Evolutionary conservation across 2,888 invertebrate species (phyloP), one percentile per base, ranked within the genome.

Genomic region (Mythimna impura): DNA sequence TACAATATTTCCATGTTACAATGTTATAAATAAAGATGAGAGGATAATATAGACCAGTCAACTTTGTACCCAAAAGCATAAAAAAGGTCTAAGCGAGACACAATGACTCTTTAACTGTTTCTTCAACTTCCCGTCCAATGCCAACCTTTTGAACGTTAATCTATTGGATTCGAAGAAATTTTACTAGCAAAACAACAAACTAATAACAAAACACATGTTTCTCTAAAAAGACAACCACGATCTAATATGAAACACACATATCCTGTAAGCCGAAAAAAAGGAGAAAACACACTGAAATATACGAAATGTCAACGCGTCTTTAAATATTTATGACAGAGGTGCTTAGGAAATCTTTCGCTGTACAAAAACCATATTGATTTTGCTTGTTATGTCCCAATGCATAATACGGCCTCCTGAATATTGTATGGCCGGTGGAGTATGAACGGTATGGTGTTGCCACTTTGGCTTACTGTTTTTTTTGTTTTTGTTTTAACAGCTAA

Each of bases 301-400:
- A 76, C 71, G 64, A 80, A 83, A 90, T 89, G 88, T 90, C 89
- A 88, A 86, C 86, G 84, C 84, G 88, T 89, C 86, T 87, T 95
- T 93, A 93, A 94, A 94, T 94, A 95, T 95, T 93, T 94, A 94
- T 94, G 92, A 92, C 89, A 86, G 88, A 86, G 90, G 89, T 90
- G 87, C 88, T 91, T 90, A 88, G 89, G 85, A 91, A 93, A 91
- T 93, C 92, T 93, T 93, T 91, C 83, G 88, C 86, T 90, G 89
- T 91, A 93, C 93, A 93, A 91, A 91, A 92, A 91, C 90, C 87
- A 91, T 94, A 94, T 95, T 95, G 95, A 94, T 95, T 94, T 94
- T 93, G 91, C 88, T 91, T 92, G 93, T 94, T 93, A 92, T 90
- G 89, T 88, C 89, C 89, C 89, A 92, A 90, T 94, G 94, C 92